Conservation (phyloP, 1,140 invertebrate genomes). For the Danaus melanippus region DNA sequence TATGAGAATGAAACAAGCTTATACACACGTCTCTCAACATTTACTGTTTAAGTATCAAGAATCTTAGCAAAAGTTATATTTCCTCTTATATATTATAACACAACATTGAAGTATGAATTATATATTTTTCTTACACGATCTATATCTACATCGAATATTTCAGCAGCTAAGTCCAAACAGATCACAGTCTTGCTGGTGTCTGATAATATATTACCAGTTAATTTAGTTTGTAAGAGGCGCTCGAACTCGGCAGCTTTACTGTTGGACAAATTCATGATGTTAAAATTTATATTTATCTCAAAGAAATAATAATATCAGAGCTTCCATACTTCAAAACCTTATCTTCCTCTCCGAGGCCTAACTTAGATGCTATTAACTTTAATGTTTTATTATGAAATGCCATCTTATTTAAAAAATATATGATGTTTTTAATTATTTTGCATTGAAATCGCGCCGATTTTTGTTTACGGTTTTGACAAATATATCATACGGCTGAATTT, state of each 20-base stretch:
- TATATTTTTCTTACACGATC: constrained; percentile 36
- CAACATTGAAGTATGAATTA: neutral
- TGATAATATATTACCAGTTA: constrained; percentile 43
- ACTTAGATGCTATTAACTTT: constrained; percentile 44
- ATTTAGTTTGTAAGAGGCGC: constrained; percentile 48
- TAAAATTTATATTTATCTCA: neutral
- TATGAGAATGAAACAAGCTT: too few relatives aligned
- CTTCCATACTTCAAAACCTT: constrained; percentile 47
- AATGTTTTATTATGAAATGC: constrained; percentile 42
- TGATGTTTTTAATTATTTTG: neutral
- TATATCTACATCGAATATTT: constrained; percentile 34
- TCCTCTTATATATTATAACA: neutral
- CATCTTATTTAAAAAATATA: constrained; percentile 24
- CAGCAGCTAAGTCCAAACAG: constrained; percentile 50
- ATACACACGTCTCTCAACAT: too few relatives aligned
- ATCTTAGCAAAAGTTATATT: too few relatives aligned
- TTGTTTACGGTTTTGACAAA: too few relatives aligned
- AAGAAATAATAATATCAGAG: constrained; percentile 6
- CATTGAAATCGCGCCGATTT: constrained; percentile 6
- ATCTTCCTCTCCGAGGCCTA: constrained; percentile 46
- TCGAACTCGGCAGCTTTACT: constrained; percentile 62
- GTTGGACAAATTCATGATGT: constrained; percentile 15
- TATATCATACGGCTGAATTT: too few relatives aligned
- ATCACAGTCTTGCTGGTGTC: constrained; percentile 57
- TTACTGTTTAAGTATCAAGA: too few relatives aligned